Evolutionary conservation across 2,113 vertebrate species (phyloP).

Genomic region (Ptychochromis oligacanthus): DNA sequence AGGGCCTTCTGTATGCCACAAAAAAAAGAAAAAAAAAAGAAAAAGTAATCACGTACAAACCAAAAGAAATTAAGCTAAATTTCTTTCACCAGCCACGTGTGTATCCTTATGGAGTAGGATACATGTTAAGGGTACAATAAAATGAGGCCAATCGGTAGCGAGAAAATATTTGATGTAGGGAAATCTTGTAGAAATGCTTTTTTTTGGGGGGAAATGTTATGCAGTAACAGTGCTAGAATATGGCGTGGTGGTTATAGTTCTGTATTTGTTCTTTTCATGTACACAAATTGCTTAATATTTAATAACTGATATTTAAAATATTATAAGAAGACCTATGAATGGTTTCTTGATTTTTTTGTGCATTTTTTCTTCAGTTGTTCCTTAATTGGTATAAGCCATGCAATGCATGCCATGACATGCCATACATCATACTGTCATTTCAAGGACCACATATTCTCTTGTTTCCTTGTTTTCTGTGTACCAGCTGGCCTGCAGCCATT

Average conservation of each 20-base stretch:
- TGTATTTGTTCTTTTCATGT: not conserved
- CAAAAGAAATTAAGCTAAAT: not conserved
- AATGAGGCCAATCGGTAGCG: not conserved
- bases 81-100: not conserved
- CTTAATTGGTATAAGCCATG: conserved; percentile 7
- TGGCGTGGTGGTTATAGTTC: not conserved
- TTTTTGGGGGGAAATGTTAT: not conserved
- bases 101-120: not conserved
- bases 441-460: not conserved
- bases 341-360: not conserved
- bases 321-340: not conserved
- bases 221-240: not conserved
- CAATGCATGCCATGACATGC: conserved; percentile 8
- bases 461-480: conserved; percentile 3
- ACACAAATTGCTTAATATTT: not conserved
- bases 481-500: conserved; percentile 28
- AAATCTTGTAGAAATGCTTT: not conserved
- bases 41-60: not conserved
- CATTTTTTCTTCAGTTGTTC: not conserved
- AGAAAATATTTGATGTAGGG: not conserved
- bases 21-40: too few relatives aligned
- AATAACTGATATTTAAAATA: not conserved
- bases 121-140: not conserved
- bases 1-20: rapidly evolving
- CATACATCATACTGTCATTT: conserved; percentile 29